phyloP scores from a whole-genome alignment of 2,113 vertebrate genomes.

The Hemibagrus wyckioides region DNA sequence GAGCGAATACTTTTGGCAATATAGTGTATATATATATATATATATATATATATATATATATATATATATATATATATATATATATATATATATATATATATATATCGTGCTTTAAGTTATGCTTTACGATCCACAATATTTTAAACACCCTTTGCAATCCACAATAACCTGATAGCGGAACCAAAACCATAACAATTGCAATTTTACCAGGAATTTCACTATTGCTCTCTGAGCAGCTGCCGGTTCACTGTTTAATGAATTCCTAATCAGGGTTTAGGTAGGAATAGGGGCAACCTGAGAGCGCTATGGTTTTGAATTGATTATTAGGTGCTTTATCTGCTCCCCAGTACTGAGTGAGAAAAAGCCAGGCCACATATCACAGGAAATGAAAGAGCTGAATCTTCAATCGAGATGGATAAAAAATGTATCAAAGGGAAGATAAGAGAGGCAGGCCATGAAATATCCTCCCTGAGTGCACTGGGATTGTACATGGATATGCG shows the following conservation, averaged over 20 bases:
- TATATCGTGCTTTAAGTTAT: neutral
- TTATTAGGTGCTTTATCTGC: conserved; percentile 58
- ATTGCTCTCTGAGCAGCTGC: conserved; percentile 38
- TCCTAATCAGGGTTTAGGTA: conserved; percentile 53
- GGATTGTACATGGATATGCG: conserved; percentile 60
- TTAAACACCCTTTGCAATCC: conserved; percentile 19
- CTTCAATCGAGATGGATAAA: conserved; percentile 61
- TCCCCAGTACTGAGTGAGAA: conserved; percentile 43
- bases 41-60: no score
- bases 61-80: no score
- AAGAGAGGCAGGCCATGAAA: conserved; percentile 60
- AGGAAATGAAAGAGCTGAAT: conserved; percentile 62
- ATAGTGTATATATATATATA: no score
- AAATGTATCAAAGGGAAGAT: conserved; percentile 61
- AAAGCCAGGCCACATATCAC: conserved; percentile 58
- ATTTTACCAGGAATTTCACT: conserved; percentile 44
- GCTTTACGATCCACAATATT: conserved; percentile 22
- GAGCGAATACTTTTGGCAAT: no score
- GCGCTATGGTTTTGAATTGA: conserved; percentile 53
- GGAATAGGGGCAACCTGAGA: conserved; percentile 45
- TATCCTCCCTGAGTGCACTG: conserved; percentile 57
- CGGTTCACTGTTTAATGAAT: conserved; percentile 54
- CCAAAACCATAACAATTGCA: conserved; percentile 37
- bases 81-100: neutral
- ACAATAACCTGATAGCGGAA: conserved; percentile 35